phyloP scores from a whole-genome alignment of 2,888 invertebrate genomes.

The Ecdyonurus torrentis region DNA sequence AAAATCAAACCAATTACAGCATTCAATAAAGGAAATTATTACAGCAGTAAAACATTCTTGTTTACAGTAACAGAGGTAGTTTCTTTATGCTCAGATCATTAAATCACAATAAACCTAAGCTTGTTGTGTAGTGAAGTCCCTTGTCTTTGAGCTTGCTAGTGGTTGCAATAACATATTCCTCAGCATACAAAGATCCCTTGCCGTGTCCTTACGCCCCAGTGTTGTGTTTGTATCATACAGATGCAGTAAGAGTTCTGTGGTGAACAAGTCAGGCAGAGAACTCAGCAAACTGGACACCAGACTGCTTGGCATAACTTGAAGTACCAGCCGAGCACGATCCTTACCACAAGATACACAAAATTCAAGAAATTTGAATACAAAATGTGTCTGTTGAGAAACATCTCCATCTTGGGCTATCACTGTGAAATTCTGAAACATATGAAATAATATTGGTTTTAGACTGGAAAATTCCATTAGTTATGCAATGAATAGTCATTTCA shows the following conservation, averaged over 20 bases:
- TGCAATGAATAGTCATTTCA: too few species aligned
- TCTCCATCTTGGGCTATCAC: slow-evolving; percentile 56
- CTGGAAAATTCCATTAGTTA: too few species aligned
- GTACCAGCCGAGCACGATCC: slow-evolving; percentile 47
- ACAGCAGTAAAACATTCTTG: too few species aligned
- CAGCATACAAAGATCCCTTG: slow-evolving; percentile 71
- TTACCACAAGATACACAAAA: slow-evolving; percentile 60
- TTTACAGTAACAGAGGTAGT: too few species aligned
- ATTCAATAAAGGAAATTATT: too few species aligned
- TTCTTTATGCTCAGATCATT: too few species aligned
- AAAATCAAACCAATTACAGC: too few species aligned
- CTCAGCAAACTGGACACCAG: slow-evolving; percentile 66
- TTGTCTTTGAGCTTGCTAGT: neutral
- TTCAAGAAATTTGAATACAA: slow-evolving; percentile 60
- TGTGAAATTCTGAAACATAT: slow-evolving; percentile 53
- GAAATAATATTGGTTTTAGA: too few species aligned
- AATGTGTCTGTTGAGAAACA: slow-evolving; percentile 66
- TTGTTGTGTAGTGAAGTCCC: neutral
- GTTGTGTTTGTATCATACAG: slow-evolving; percentile 61
- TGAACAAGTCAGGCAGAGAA: slow-evolving; percentile 59
- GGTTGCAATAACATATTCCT: slow-evolving; percentile 42
- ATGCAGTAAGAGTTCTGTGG: slow-evolving; percentile 51
- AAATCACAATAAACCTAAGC: too few species aligned
- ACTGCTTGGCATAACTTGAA: slow-evolving; percentile 57
- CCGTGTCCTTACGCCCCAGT: slow-evolving; percentile 66